Conservation (phyloP, 2,113 vertebrate species). For the Epinephelus fuscoguttatus region DNA sequence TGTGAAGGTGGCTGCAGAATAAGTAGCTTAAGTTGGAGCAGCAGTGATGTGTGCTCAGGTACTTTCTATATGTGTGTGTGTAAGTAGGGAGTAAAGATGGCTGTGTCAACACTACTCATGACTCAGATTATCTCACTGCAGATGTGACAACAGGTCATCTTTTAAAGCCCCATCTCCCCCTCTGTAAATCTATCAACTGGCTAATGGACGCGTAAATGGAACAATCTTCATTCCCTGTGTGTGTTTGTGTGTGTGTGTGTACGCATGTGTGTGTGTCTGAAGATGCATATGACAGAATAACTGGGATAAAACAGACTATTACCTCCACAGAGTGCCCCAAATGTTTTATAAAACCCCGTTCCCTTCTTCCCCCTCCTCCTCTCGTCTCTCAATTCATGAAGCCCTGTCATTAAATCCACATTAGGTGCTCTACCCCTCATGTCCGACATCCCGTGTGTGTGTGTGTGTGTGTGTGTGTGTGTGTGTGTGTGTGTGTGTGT, state of each 20-base stretch:
- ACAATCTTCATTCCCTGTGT: constrained; percentile 48
- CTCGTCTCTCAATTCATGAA: constrained; percentile 71
- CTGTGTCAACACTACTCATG: constrained; percentile 77
- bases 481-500: constrained; percentile 30
- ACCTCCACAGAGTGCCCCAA: constrained; percentile 40
- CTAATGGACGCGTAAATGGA: constrained; percentile 79
- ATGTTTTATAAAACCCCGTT: constrained; percentile 15
- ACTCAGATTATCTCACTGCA: constrained; percentile 82
- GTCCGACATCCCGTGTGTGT: constrained; percentile 34
- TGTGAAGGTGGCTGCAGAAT: constrained; percentile 29
- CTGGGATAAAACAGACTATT: constrained; percentile 56
- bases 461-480: constrained; percentile 34
- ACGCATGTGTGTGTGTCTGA: constrained; percentile 5
- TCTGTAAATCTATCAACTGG: constrained; percentile 74
- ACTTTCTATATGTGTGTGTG: constrained; percentile 8
- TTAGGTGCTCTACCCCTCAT: constrained; percentile 72
- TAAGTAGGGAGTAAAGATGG: constrained; percentile 52
- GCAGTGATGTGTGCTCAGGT: constrained; percentile 34
- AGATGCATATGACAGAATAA: constrained; percentile 48
- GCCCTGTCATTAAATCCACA: constrained; percentile 82
- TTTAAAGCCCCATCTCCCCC: constrained; percentile 75
- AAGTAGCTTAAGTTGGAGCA: constrained; percentile 49
- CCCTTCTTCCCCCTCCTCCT: constrained; percentile 42
- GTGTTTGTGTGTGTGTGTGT: constrained; percentile 10
- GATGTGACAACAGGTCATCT: constrained; percentile 85